Conservation (phyloP, 1,140 invertebrate species). For the Campoletis sonorensis region DNA sequence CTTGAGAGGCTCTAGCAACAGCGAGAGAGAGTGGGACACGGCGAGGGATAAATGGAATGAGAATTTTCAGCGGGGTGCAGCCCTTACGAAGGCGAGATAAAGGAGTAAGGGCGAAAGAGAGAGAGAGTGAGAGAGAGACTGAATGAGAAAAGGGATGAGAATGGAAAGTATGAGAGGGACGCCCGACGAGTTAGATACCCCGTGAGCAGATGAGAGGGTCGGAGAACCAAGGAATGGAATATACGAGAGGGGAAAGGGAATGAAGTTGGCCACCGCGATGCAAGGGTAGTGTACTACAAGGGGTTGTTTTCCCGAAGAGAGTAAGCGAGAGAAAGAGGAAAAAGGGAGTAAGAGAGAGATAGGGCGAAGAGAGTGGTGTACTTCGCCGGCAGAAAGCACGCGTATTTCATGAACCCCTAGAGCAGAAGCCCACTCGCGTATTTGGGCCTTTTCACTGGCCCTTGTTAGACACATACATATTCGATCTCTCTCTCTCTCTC, state of each 20-base stretch:
- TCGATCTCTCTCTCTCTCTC: constrained; percentile 1
- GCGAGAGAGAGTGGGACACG: constrained; percentile 20
- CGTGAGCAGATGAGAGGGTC: constrained; percentile 39
- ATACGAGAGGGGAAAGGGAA: constrained; percentile 6
- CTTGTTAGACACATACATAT: neutral
- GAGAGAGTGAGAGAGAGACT: constrained; percentile 30
- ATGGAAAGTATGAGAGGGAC: constrained; percentile 9
- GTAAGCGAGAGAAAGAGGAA: constrained; percentile 11
- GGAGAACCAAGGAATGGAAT: constrained; percentile 40
- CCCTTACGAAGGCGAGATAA: neutral
- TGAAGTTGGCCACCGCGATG: constrained; percentile 29
- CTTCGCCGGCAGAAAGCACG: constrained; percentile 38
- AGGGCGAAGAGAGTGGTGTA: constrained; percentile 43
- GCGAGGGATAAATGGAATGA: constrained; percentile 4
- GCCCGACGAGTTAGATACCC: constrained; percentile 36
- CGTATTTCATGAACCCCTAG: constrained; percentile 73
- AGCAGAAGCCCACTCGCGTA: constrained; percentile 60
- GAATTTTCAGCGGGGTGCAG: constrained; percentile 45
- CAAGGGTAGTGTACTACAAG: constrained; percentile 34
- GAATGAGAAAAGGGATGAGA: constrained; percentile 37
- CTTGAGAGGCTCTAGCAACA: constrained; percentile 47
- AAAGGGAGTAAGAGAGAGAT: constrained; percentile 31
- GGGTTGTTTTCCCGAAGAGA: constrained; percentile 7
- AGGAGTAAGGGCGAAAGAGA: constrained; percentile 27
- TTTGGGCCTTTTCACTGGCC: constrained; percentile 37